Evolutionary conservation across 2,797 vertebrate genomes (phyloP).

Genomic region (Xyrichtys novacula): DNA sequence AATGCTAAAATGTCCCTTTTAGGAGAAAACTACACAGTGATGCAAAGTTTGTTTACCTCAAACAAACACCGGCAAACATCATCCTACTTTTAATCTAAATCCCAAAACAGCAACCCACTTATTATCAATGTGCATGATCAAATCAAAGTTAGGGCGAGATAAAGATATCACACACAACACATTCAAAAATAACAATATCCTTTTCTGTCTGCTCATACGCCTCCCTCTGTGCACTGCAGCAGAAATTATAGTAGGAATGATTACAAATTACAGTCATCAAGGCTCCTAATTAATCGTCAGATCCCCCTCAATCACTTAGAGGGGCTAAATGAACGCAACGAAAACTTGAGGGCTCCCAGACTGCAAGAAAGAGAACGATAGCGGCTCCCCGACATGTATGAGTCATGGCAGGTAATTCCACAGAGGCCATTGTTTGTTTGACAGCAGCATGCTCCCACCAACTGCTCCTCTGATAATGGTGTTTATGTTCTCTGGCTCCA

Average conservation of each 20-base stretch:
- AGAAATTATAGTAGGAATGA: conserved; percentile 57
- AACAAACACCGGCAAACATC: conserved; percentile 24
- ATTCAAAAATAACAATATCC: neutral
- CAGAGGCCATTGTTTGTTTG: conserved; percentile 66
- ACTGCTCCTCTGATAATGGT: conserved; percentile 65
- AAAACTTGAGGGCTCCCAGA: conserved; percentile 39
- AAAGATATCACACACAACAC: conserved; percentile 9
- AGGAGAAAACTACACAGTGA: neutral
- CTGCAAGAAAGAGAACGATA: conserved; percentile 35
- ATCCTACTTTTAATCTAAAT: conserved; percentile 25
- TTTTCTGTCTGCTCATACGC: conserved; percentile 29
- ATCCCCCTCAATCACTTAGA: conserved; percentile 46
- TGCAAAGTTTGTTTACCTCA: conserved; percentile 3
- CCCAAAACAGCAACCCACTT: neutral
- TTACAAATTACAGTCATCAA: conserved; percentile 65
- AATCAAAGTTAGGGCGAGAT: conserved; percentile 37
- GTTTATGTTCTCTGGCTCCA: conserved; percentile 69
- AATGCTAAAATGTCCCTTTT: too few species aligned
- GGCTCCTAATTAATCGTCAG: conserved; percentile 48
- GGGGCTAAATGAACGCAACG: conserved; percentile 43
- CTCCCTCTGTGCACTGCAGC: conserved; percentile 34
- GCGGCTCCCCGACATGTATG: conserved; percentile 43
- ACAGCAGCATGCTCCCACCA: conserved; percentile 56
- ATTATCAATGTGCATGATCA: conserved; percentile 45
- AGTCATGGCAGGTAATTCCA: conserved; percentile 73